phyloP scores from a whole-genome alignment of 2,113 vertebrate species.

The Microcebus ravelobensis region DNA sequence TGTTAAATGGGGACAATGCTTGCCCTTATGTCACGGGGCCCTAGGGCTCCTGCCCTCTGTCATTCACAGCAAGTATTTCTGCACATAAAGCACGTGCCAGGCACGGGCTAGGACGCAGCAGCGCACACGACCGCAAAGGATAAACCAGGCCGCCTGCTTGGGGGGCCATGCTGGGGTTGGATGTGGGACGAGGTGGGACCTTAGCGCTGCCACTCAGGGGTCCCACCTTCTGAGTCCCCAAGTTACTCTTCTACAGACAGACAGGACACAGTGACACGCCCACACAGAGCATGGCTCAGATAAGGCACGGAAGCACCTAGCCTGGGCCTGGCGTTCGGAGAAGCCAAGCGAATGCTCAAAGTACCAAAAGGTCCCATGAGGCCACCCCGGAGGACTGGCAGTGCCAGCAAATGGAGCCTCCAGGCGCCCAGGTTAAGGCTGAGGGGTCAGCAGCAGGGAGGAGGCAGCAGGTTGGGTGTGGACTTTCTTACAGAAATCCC shows the following conservation, averaged over 20 bases:
- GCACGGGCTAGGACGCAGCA: too few relatives aligned
- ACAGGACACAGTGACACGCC: rapidly evolving
- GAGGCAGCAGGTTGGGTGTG: neutral
- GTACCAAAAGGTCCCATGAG: rapidly evolving
- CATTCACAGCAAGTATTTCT: neutral
- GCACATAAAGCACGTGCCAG: neutral
- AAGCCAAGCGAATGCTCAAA: rapidly evolving
- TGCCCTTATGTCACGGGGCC: neutral
- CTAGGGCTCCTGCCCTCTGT: rapidly evolving
- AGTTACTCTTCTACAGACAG: neutral
- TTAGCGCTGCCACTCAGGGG: too few relatives aligned
- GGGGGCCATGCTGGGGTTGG: rapidly evolving
- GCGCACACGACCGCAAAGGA: neutral
- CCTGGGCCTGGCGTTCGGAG: neutral
- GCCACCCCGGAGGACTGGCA: rapidly evolving
- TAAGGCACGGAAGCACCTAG: rapidly evolving
- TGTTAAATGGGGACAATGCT: neutral
- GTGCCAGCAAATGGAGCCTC: neutral
- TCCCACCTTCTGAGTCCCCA: rapidly evolving
- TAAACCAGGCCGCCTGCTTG: rapidly evolving
- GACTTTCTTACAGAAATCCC: neutral
- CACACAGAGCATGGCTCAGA: neutral
- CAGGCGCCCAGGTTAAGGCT: neutral
- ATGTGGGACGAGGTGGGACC: neutral
- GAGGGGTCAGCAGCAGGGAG: neutral